Conservation (phyloP, 2,888 invertebrate species). For the Loripinus fragilis region DNA sequence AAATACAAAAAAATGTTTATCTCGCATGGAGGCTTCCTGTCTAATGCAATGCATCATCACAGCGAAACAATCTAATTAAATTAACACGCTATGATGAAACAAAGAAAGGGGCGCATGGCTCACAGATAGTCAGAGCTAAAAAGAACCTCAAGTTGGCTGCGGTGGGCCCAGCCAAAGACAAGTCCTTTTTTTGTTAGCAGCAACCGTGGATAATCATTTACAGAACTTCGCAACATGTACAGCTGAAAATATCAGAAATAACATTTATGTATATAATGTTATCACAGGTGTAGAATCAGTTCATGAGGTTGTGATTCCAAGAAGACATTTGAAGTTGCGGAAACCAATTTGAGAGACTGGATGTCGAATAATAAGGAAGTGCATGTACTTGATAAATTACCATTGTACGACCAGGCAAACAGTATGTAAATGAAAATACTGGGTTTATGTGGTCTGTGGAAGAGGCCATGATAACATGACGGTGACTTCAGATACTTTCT, state of each 20-base stretch:
- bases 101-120: no score
- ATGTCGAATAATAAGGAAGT: constrained; percentile 8
- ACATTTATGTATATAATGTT: constrained; percentile 9
- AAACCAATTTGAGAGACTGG: constrained; percentile 7
- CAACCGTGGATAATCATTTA: background rate
- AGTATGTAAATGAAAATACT: background rate
- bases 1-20: no score
- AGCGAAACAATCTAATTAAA: no score
- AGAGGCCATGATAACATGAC: background rate
- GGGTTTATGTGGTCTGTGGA: background rate
- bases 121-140: no score
- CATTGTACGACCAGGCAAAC: background rate
- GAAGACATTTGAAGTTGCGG: background rate
- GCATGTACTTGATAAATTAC: background rate
- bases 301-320: background rate
- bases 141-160: no score
- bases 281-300: background rate
- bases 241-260: background rate
- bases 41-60: no score
- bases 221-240: background rate
- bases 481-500: background rate
- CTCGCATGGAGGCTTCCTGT: no score
- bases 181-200: constrained; percentile 8
- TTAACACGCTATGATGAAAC: no score
- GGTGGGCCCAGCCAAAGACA: no score